Evolutionary conservation across 2,888 invertebrate genomes (phyloP).

Genomic region (Leistus spinibarbis): DNA sequence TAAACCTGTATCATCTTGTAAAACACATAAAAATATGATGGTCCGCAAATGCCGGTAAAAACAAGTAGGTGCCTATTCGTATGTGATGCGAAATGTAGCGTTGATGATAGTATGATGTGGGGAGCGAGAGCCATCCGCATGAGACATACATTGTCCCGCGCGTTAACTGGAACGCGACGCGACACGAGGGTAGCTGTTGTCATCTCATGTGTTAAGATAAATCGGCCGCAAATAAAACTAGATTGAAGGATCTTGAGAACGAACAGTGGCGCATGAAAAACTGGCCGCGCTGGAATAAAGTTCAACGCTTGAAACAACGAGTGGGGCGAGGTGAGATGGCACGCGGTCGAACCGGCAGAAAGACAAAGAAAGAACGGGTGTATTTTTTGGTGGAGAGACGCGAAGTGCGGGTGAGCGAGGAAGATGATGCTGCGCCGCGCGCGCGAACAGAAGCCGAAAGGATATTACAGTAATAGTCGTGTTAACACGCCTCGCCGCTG

Average conservation of each 20-base stretch:
- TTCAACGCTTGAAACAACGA: slow-evolving; percentile 5
- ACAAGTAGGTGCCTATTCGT: slow-evolving; percentile 1
- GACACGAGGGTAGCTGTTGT: slow-evolving; percentile 6
- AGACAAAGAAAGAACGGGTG: no score
- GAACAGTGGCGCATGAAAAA: slow-evolving; percentile 25
- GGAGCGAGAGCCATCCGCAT: background rate
- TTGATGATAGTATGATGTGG: background rate
- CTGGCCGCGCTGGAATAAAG: slow-evolving; percentile 29
- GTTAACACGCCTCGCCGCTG: slow-evolving; percentile 47
- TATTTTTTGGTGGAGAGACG: background rate
- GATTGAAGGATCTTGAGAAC: slow-evolving; percentile 36
- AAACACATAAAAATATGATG: slow-evolving; percentile 6
- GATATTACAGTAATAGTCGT: slow-evolving; percentile 50
- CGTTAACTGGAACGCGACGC: background rate
- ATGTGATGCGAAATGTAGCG: background rate
- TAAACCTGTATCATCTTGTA: background rate
- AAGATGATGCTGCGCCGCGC: slow-evolving; percentile 34
- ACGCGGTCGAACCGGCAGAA: background rate
- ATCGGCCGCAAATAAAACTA: slow-evolving; percentile 38
- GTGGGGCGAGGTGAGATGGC: background rate
- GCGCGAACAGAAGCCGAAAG: slow-evolving; percentile 45
- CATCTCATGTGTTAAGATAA: slow-evolving; percentile 37
- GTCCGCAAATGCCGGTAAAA: background rate
- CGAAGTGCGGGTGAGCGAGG: slow-evolving; percentile 35
- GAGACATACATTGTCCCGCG: background rate